phyloP scores from a whole-genome alignment of 2,113 vertebrate species.

The Solea solea region DNA sequence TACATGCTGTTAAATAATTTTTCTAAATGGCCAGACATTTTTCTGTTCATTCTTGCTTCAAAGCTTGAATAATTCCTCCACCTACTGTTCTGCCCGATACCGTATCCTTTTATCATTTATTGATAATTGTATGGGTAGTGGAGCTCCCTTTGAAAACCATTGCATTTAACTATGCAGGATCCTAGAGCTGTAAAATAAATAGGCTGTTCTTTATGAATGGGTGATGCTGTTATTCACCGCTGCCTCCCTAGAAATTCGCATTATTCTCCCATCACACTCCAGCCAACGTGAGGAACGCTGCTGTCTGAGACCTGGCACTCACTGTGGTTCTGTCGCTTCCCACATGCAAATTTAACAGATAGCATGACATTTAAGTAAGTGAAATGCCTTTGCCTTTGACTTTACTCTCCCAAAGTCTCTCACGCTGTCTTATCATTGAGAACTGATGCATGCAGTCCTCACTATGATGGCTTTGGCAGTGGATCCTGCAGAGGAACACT shows the following conservation, averaged over 20 bases:
- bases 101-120: no score
- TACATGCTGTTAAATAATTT: no score
- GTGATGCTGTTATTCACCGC: background rate
- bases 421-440: conserved; percentile 45
- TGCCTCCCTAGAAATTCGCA: background rate
- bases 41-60: no score
- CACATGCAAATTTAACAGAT: conserved; percentile 68
- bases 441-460: conserved; percentile 48
- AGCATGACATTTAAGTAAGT: conserved; percentile 58
- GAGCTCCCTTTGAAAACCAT: no score
- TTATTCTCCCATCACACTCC: conserved; percentile 1
- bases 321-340: conserved; percentile 31
- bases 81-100: no score
- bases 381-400: conserved; percentile 47
- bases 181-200: conserved; percentile 8
- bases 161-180: background rate
- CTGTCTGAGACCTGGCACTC: conserved; percentile 40
- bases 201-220: no score
- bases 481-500: conserved; percentile 39
- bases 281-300: conserved; percentile 6
- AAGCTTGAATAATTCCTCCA: no score
- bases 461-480: conserved; percentile 29
- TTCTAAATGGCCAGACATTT: no score
- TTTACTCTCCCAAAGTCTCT: conserved; percentile 28
- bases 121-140: no score